Conservation (phyloP, 2,797 vertebrate genomes). For the Aphelocoma californica region DNA sequence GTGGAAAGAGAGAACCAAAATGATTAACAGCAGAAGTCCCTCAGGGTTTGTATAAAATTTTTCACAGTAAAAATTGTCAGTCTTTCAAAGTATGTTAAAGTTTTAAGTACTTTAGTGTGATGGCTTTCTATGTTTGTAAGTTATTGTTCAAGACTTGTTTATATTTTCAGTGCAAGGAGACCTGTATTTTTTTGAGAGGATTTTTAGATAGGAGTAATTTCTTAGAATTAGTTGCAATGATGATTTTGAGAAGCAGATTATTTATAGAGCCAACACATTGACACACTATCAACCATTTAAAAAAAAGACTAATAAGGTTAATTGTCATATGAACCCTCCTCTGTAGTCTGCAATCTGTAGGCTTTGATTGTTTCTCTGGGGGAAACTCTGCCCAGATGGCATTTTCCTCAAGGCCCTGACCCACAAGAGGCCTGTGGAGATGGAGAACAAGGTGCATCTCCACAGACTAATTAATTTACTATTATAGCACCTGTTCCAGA, state of each 20-base stretch:
- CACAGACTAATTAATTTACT: constrained; percentile 99
- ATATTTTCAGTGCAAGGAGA: constrained; percentile 3
- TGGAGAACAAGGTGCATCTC: constrained; percentile 95
- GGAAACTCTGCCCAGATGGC: constrained; percentile 92
- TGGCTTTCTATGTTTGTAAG: background rate
- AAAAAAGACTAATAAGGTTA: constrained; percentile 95
- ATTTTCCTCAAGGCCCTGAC: constrained; percentile 91
- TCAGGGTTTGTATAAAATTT: background rate
- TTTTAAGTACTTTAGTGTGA: background rate
- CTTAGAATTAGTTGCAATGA: constrained; percentile 45
- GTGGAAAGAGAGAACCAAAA: background rate
- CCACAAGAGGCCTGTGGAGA: constrained; percentile 87
- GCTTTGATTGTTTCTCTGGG: constrained; percentile 87
- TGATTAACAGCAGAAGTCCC: background rate
- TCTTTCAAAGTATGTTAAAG: background rate
- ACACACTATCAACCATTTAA: constrained; percentile 73
- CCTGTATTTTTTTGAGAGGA: constrained; percentile 10
- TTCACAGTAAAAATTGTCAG: background rate
- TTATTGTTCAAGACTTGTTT: background rate
- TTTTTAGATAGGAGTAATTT: constrained; percentile 51
- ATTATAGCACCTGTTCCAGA: constrained; percentile 99
- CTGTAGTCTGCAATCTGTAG: constrained; percentile 85
- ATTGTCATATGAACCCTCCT: constrained; percentile 94
- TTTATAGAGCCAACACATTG: constrained; percentile 78
- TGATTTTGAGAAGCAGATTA: constrained; percentile 74